Percentiles rank a stretch among this genome's conserved stretches.
Conservation (phyloP, 2,797 vertebrate genomes). For the Molothrus aeneus region DNA sequence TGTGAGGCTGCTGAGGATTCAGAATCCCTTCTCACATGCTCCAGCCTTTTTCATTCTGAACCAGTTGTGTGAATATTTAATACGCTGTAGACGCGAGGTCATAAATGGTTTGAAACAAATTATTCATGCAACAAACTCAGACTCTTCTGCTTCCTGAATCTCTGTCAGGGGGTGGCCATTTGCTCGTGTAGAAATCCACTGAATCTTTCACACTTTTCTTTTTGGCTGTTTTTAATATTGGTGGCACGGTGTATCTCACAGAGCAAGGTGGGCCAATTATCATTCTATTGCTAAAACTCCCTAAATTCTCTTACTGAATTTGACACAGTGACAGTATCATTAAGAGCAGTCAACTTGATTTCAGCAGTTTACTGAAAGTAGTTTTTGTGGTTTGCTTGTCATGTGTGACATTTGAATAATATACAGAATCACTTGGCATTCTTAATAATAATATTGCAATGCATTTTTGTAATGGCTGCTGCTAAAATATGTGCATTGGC, state of each 20-base stretch:
- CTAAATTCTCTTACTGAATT: not conserved
- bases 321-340: not conserved
- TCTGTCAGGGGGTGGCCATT: not conserved
- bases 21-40: not conserved
- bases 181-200: not conserved
- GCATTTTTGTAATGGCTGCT: not conserved
- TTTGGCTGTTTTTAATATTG: not conserved
- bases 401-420: not conserved
- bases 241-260: not conserved
- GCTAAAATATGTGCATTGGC: not conserved
- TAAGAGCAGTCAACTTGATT: not conserved
- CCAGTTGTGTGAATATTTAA: constrained; percentile 18
- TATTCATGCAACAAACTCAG: constrained; percentile 10
- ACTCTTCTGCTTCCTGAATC: not conserved
- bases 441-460: not conserved
- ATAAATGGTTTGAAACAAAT: not conserved
- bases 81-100: not conserved
- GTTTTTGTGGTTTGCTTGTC: not conserved
- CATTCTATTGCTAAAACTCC: not conserved
- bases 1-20: not conserved
- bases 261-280: not conserved
- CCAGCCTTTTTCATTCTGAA: not conserved
- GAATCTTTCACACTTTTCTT: not conserved
- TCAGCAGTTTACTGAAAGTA: not conserved
- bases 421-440: not conserved